A percentile compares a stretch with the other conserved stretches of the same genome.
These are phyloP conservation scores for Nudaria mundana DNA, from an alignment of 2,888 invertebrate genomes.

Conservation along the genomic window DNA sequence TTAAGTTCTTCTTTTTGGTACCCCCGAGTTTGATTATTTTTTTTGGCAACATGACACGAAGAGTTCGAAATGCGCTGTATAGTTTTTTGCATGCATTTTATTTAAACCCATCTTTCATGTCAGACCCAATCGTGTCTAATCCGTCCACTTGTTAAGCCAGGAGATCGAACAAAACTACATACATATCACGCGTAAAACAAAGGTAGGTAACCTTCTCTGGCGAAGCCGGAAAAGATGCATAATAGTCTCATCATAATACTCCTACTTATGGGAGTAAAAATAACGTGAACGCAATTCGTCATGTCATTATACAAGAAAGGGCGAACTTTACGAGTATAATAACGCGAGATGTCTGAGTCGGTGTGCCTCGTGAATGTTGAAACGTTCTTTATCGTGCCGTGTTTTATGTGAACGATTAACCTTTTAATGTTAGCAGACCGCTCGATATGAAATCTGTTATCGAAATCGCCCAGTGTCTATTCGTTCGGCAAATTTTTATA, in stretches of 20 bases:
- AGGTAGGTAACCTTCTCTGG: no score
- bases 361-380: conserved; percentile 70
- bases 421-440: conserved; percentile 72
- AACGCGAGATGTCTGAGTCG: conserved; percentile 78
- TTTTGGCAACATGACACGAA: no score
- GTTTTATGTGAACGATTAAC: conserved; percentile 80
- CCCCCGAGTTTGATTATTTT: no score
- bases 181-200: no score
- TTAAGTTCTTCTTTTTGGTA: no score
- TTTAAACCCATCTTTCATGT: no score
- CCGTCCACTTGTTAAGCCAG: no score
- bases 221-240: conserved; percentile 61
- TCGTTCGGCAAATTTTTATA: background rate
- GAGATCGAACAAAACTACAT: no score
- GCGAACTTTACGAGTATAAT: conserved; percentile 80
- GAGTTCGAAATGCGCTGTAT: no score
- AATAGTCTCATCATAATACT: conserved; percentile 64
- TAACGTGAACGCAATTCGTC: conserved; percentile 78
- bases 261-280: conserved; percentile 68
- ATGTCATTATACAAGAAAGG: conserved; percentile 81
- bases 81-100: no score
- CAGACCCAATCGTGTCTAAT: no score
- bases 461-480: conserved; percentile 20
- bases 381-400: conserved; percentile 76
- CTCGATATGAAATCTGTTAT: conserved; percentile 53